Evolutionary conservation across 1,140 invertebrate species (phyloP).

Genomic region (Drosophila willistoni): DNA sequence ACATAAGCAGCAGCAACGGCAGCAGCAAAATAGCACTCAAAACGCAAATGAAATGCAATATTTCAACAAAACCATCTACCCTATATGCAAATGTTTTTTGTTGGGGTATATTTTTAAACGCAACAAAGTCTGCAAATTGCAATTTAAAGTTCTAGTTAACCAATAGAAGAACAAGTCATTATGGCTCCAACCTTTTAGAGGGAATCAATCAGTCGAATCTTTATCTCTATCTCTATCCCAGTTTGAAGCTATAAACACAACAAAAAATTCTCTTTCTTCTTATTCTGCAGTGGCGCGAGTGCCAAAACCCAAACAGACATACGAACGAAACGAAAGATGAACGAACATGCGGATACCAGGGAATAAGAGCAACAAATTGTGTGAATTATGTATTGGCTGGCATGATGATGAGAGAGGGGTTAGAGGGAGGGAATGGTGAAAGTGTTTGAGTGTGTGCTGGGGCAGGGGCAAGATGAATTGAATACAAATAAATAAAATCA

Average conservation of each 20-base stretch:
- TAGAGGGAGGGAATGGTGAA: background rate
- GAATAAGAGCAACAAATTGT: constrained; percentile 23
- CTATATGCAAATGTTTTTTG: no score
- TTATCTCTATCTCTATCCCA: no score
- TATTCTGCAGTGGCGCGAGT: constrained; percentile 9
- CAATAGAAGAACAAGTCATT: no score
- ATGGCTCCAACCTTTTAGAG: no score
- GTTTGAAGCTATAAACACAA: background rate
- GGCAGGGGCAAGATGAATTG: background rate
- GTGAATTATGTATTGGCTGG: constrained; percentile 46
- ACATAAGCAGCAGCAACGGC: background rate
- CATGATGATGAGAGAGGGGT: background rate
- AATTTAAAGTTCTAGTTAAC: no score
- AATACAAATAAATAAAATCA: constrained; percentile 53
- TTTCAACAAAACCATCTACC: constrained; percentile 1
- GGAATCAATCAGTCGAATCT: no score
- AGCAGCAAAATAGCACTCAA: constrained; percentile 16
- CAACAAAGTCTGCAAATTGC: no score
- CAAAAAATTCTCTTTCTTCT: background rate
- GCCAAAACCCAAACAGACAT: constrained; percentile 45
- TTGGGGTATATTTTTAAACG: no score
- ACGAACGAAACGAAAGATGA: background rate
- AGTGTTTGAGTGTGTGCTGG: background rate
- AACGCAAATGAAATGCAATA: constrained; percentile 23
- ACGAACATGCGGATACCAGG: background rate